Evolutionary conservation across 2,113 vertebrate genomes (phyloP).

Genomic region (Periophthalmus modestus): DNA sequence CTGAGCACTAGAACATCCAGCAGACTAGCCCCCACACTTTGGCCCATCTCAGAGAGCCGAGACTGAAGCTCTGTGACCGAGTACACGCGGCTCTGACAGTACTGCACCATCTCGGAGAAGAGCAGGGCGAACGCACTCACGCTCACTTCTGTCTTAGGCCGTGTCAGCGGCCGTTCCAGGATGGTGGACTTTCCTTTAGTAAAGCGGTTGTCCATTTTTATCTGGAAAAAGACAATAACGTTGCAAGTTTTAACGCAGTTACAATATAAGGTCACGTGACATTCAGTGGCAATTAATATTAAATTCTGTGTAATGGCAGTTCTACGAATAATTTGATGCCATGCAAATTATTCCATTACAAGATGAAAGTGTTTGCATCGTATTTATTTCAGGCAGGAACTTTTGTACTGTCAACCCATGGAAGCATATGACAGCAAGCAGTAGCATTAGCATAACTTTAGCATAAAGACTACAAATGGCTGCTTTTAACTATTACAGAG

Average conservation of each 20-base stretch:
- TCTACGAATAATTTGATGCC: too few species aligned
- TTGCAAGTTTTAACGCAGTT: neutral
- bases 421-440: neutral
- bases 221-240: neutral
- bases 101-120: slow-evolving; percentile 95
- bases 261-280: too few species aligned
- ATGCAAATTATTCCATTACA: too few species aligned
- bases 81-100: slow-evolving; percentile 93
- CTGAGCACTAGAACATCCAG: slow-evolving; percentile 88
- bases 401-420: neutral
- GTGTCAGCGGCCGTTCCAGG: slow-evolving; percentile 84
- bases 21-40: slow-evolving; percentile 86
- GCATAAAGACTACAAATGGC: neutral
- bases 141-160: slow-evolving; percentile 87
- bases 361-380: neutral
- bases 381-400: neutral
- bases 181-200: slow-evolving; percentile 89
- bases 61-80: slow-evolving; percentile 91
- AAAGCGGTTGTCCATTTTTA: slow-evolving; percentile 88
- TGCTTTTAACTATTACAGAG: neutral
- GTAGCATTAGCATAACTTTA: neutral
- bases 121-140: slow-evolving; percentile 89
- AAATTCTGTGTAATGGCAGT: too few species aligned
- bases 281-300: too few species aligned
- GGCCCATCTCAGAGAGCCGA: slow-evolving; percentile 86